phyloP scores from a whole-genome alignment of 2,113 vertebrate genomes.

The Rhea americana region DNA sequence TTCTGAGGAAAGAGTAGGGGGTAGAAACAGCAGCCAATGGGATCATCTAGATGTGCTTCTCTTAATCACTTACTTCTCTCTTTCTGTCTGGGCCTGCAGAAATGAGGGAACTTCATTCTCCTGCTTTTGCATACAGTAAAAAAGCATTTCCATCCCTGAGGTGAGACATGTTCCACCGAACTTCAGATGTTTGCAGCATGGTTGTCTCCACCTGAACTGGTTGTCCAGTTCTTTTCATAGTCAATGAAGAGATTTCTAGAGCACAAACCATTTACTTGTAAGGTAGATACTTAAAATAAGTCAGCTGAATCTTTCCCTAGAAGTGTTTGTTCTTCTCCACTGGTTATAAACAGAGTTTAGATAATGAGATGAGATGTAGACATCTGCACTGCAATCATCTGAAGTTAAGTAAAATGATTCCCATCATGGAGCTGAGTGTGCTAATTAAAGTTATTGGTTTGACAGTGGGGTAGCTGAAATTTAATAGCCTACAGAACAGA shows the following conservation, averaged over 20 bases:
- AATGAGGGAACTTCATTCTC: neutral
- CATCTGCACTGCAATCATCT: rapidly evolving
- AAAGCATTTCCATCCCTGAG: neutral
- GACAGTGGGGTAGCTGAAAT: rapidly evolving
- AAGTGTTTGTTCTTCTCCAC: neutral
- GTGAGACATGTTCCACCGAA: neutral
- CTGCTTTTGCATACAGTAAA: neutral
- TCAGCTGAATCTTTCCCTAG: neutral
- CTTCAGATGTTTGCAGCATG: neutral
- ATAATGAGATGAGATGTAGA: neutral
- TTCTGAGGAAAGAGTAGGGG: too few species aligned
- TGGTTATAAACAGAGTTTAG: neutral
- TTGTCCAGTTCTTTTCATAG: neutral
- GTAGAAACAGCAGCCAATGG: too few species aligned
- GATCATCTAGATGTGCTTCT: too few species aligned
- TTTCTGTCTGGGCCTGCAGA: neutral
- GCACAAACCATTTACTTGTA: neutral
- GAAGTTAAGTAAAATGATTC: rapidly evolving
- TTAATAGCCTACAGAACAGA: neutral
- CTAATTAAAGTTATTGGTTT: neutral
- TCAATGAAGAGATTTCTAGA: neutral
- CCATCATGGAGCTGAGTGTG: rapidly evolving
- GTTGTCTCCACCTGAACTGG: neutral
- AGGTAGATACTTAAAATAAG: neutral
- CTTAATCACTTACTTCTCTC: neutral